A percentile compares a stretch with the other conserved stretches of the same genome.
These are phyloP conservation scores for Epinephelus coioides DNA, from an alignment of 2,797 vertebrate species.

Conservation along the genomic window DNA sequence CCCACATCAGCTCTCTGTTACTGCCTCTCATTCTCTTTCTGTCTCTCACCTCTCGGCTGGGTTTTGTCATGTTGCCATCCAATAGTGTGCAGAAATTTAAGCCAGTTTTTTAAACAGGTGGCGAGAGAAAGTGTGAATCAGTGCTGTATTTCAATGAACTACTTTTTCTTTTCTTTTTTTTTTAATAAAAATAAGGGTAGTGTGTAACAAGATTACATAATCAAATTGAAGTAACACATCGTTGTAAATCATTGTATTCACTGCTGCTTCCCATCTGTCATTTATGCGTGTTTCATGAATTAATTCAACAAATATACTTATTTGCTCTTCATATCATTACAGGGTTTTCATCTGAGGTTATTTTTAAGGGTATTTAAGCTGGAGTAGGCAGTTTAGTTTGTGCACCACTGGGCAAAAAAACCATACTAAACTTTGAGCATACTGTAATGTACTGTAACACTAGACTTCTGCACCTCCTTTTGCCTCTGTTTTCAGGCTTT, in stretches of 20 bases:
- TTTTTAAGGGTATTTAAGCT: background rate
- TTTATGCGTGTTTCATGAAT: slow-evolving; percentile 25
- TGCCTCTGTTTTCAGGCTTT: too few relatives aligned
- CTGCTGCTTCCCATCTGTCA: slow-evolving; percentile 35
- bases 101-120: slow-evolving; percentile 54
- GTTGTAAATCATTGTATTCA: slow-evolving; percentile 40
- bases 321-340: background rate
- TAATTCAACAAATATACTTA: slow-evolving; percentile 10
- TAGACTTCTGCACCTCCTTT: too few relatives aligned
- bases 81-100: slow-evolving; percentile 10
- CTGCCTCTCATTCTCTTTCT: slow-evolving; percentile 32
- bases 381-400: too few relatives aligned
- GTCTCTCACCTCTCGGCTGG: slow-evolving; percentile 44
- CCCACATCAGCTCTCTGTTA: slow-evolving; percentile 47
- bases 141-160: slow-evolving; percentile 19
- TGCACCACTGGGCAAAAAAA: too few relatives aligned
- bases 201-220: slow-evolving; percentile 55
- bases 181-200: slow-evolving; percentile 25
- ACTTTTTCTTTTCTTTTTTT: background rate
- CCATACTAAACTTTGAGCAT: too few relatives aligned
- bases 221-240: slow-evolving; percentile 34
- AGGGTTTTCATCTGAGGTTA: background rate
- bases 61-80: slow-evolving; percentile 32
- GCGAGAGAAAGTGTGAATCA: slow-evolving; percentile 38
- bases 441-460: too few relatives aligned